Evolutionary conservation across 2,888 invertebrate genomes (phyloP).

Genomic region (Himalopsyche japonica): DNA sequence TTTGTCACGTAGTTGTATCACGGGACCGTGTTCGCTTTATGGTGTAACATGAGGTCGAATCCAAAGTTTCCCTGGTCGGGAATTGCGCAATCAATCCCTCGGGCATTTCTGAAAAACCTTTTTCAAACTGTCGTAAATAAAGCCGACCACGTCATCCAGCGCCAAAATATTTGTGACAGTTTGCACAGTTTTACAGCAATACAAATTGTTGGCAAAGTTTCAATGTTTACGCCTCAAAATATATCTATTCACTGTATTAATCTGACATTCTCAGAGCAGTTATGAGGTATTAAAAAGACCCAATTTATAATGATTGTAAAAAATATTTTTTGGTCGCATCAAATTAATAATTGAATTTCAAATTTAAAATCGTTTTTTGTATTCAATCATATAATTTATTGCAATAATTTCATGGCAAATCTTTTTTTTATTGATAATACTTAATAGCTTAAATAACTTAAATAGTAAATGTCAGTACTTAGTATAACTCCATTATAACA

Average conservation of each 20-base stretch:
- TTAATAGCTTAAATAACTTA: too few relatives aligned
- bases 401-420: too few relatives aligned
- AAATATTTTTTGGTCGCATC: too few relatives aligned
- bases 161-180: background rate
- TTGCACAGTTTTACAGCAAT: background rate
- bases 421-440: too few relatives aligned
- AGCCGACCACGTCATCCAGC: background rate
- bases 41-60: too few relatives aligned
- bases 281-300: background rate
- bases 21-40: too few relatives aligned
- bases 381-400: too few relatives aligned
- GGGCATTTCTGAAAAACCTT: background rate
- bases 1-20: too few relatives aligned
- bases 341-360: too few relatives aligned
- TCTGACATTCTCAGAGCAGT: background rate
- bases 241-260: background rate
- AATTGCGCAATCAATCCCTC: background rate
- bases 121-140: background rate
- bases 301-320: background rate
- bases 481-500: too few relatives aligned
- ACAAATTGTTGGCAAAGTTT: background rate
- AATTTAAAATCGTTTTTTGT: too few relatives aligned
- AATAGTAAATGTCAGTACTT: too few relatives aligned
- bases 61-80: background rate
- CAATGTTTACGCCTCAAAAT: background rate